Base-by-base conservation (phyloP, 2,888 invertebrate genomes). In the Oligia fasciuncula region DNA sequence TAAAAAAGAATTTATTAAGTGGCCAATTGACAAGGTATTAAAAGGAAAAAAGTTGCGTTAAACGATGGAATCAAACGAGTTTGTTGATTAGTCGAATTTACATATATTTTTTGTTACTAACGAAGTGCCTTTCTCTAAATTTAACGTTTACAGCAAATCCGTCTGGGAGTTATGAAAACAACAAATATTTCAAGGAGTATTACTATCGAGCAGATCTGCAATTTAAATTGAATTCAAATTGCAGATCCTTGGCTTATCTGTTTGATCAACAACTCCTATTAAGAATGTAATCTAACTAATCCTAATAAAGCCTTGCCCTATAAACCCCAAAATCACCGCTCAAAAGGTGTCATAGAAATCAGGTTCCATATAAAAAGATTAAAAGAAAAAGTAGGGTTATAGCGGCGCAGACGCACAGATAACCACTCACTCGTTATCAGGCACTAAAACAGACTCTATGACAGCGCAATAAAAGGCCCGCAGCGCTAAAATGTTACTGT, bases 401-500 rank as follows among this genome's bases (percentile, higher is more conserved):
- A 73, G 80, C 81, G 82, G 81, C 85, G 69, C 82, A 79, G 81
- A 77, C 87, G 76, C 81, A 84, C 86, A 93, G 92, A 94, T 92
- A 94, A 89, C 88, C 89, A 92, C 88, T 85, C 86, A 94, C 93
- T 95, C 93, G 95, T 96, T 96, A 96, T 96, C 96, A 94, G 94
- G 87, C 92, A 94, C 95, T 96, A 96, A 96, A 96, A 94, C 94
- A 92, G 96, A 92, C 92, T 94, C 96, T 96, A 96, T 95, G 96
- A 94, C 94, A 94, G 93, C 90, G 94, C 91, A 93, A 95, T 96
- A 96, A 96, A 96, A 92, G 85, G 94, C 96, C 96, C 96, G 96
- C 97, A 96, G 95, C 95, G 96, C 96, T 96, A 96, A 96, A 96
- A 96, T 95, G 96, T 96, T 94, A 95, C 95, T 95, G 94, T 92